These are phyloP conservation scores for Nomada fabriciana DNA, from an alignment of 2,888 invertebrate species.

Conservation along the genomic window DNA sequence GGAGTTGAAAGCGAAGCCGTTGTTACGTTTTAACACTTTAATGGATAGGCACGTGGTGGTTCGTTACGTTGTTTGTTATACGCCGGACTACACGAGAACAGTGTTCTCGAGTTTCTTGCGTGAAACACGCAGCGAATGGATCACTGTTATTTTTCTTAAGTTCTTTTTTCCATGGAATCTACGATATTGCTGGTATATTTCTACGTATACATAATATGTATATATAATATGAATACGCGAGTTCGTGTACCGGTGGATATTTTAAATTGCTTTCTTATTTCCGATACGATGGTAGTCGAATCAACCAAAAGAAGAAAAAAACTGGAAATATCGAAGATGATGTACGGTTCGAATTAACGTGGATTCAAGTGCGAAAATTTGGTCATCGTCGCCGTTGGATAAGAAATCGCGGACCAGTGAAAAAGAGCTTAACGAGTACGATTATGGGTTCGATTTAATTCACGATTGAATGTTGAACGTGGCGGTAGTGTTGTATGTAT, in stretches of 20 bases:
- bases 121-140: too few species aligned
- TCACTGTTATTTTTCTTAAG: too few species aligned
- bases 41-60: conserved; percentile 13
- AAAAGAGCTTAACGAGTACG: conserved; percentile 49
- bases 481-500: conserved; percentile 50
- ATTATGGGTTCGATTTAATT: conserved; percentile 65
- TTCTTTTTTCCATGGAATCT: too few species aligned
- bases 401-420: conserved; percentile 1
- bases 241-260: too few species aligned
- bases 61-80: conserved; percentile 21
- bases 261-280: too few species aligned
- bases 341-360: neutral
- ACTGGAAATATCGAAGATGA: neutral
- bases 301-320: neutral
- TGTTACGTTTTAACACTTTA: conserved; percentile 11
- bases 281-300: neutral
- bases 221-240: too few species aligned
- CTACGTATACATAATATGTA: too few species aligned
- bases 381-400: neutral
- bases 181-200: too few species aligned
- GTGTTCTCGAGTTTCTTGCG: too few species aligned
- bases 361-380: neutral
- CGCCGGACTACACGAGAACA: too few species aligned
- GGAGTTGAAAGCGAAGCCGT: conserved; percentile 10
- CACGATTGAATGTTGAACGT: conserved; percentile 53